Percentiles rank a stretch among this genome's conserved stretches.
These are phyloP conservation scores for Rhagonycha lutea DNA, from an alignment of 2,888 invertebrate genomes.

Conservation along the genomic window DNA sequence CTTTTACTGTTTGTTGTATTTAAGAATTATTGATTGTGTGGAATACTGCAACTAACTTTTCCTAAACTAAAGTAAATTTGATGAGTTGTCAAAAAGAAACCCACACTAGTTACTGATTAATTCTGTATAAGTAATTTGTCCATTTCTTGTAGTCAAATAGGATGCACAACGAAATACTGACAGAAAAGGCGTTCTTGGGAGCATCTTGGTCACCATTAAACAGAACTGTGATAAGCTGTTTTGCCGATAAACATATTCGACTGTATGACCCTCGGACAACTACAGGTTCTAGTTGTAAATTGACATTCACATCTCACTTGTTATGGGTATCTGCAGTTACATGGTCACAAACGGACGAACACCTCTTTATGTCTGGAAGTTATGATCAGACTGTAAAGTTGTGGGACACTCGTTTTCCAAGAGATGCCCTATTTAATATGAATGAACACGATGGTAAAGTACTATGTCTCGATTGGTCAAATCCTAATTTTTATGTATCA, in stretches of 20 bases:
- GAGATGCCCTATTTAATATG: slow-evolving; percentile 89
- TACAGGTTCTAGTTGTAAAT: slow-evolving; percentile 87
- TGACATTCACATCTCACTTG: slow-evolving; percentile 84
- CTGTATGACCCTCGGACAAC: slow-evolving; percentile 88
- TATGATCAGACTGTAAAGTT: slow-evolving; percentile 91
- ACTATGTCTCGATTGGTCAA: slow-evolving; percentile 92
- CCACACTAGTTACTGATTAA: neutral
- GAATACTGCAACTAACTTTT: no score
- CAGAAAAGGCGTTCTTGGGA: slow-evolving; percentile 90
- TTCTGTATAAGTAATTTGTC: neutral
- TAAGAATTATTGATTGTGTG: no score
- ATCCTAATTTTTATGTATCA: slow-evolving; percentile 81
- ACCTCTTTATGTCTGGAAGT: slow-evolving; percentile 89
- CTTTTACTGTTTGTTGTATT: neutral
- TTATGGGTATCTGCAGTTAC: slow-evolving; percentile 90
- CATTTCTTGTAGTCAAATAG: slow-evolving; percentile 63
- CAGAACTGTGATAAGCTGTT: slow-evolving; percentile 78
- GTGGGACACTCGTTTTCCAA: slow-evolving; percentile 94
- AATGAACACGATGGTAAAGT: slow-evolving; percentile 94
- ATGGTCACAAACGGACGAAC: slow-evolving; percentile 84
- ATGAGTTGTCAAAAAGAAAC: slow-evolving; percentile 69
- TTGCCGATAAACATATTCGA: slow-evolving; percentile 88
- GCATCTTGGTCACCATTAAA: slow-evolving; percentile 81
- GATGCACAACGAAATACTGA: slow-evolving; percentile 80
- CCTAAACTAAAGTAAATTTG: no score